These are phyloP conservation scores for Leptopterna dolabrata DNA, from an alignment of 2,888 invertebrate genomes.

Conservation along the genomic window DNA sequence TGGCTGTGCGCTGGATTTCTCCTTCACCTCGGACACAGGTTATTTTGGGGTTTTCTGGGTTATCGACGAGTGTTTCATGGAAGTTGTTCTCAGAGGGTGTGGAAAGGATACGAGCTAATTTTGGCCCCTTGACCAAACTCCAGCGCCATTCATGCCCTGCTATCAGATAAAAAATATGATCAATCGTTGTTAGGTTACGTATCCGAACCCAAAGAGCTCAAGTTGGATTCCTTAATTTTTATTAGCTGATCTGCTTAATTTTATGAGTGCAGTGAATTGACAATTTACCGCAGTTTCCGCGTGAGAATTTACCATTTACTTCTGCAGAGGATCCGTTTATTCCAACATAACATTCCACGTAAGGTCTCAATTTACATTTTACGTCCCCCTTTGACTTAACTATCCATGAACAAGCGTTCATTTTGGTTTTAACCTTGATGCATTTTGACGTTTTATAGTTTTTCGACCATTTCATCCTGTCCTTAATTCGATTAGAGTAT, in stretches of 20 bases:
- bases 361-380: not conserved
- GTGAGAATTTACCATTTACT: not conserved
- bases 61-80: no score
- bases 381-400: no score
- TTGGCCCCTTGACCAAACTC: not conserved
- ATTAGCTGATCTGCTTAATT: not conserved
- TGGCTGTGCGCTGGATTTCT: no score
- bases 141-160: not conserved
- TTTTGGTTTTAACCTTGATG: constrained; percentile 11
- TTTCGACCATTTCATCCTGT: not conserved
- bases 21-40: no score
- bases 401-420: not conserved
- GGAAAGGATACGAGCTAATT: not conserved
- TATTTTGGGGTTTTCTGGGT: no score
- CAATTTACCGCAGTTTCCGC: not conserved
- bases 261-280: not conserved
- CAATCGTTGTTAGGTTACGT: constrained; percentile 7
- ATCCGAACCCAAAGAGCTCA: not conserved
- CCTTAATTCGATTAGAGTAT: no score
- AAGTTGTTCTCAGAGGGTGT: not conserved
- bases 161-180: not conserved
- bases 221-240: not conserved
- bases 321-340: no score
- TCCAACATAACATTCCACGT: not conserved
- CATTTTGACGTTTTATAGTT: not conserved